These are phyloP conservation scores for Trichoplusia ni DNA, from an alignment of 1,140 invertebrate species.

Conservation along the genomic window DNA sequence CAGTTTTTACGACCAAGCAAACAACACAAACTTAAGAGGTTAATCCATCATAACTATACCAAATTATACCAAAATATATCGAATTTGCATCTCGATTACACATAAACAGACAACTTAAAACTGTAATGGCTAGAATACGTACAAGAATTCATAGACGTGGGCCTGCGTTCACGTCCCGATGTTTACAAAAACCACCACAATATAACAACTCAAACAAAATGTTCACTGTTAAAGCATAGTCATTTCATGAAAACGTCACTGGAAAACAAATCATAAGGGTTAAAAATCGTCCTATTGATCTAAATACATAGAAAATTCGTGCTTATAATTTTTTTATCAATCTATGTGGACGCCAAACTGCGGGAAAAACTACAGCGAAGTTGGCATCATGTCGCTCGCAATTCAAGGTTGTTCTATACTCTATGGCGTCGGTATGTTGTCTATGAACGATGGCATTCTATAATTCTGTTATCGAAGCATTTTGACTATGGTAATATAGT, in stretches of 20 bases:
- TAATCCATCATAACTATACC: slow-evolving; percentile 37
- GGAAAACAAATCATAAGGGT: slow-evolving; percentile 55
- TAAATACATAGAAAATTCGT: slow-evolving; percentile 76
- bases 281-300: slow-evolving; percentile 64
- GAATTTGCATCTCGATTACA: slow-evolving; percentile 28
- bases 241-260: slow-evolving; percentile 59
- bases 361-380: slow-evolving; percentile 79
- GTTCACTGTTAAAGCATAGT: slow-evolving; percentile 72
- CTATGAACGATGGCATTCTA: slow-evolving; percentile 26
- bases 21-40: slow-evolving; percentile 60
- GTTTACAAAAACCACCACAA: slow-evolving; percentile 75
- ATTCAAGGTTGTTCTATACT: slow-evolving; percentile 65
- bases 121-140: slow-evolving; percentile 72
- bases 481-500: slow-evolving; percentile 5
- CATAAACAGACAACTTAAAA: slow-evolving; percentile 41
- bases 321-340: slow-evolving; percentile 67
- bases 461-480: no score
- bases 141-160: slow-evolving; percentile 81
- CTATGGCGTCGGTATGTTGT: slow-evolving; percentile 47
- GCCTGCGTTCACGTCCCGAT: slow-evolving; percentile 67
- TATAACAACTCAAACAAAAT: slow-evolving; percentile 58
- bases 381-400: slow-evolving; percentile 59
- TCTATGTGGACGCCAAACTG: slow-evolving; percentile 79
- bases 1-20: slow-evolving; percentile 55
- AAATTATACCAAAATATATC: slow-evolving; percentile 32